A percentile compares a stretch with the other conserved stretches of the same genome.
Conservation (phyloP, 2,888 invertebrate species). For the Hedychridium roseum region DNA sequence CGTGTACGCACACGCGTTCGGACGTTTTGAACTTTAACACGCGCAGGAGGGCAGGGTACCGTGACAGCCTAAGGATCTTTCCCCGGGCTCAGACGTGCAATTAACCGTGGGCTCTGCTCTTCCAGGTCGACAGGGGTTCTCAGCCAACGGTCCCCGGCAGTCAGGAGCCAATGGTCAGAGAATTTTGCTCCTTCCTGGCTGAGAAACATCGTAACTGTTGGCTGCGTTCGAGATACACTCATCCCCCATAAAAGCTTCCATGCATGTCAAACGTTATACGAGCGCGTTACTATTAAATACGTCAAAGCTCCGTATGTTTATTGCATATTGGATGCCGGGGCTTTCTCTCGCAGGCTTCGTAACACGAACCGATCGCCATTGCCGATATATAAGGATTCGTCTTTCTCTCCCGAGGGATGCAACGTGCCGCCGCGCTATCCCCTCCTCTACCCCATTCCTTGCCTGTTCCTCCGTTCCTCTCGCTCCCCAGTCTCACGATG, state of each 20-base stretch:
- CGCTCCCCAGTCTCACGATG: no score
- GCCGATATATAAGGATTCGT: no score
- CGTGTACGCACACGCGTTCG: no score
- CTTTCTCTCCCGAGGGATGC: no score
- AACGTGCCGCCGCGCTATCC: no score
- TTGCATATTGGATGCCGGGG: conserved; percentile 60
- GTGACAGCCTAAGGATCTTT: conserved; percentile 53
- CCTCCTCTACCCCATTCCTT: no score
- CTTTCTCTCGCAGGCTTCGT: conserved; percentile 1
- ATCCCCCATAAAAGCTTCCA: conserved; percentile 56
- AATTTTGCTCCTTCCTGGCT: conserved; percentile 6
- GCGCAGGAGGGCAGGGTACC: no score
- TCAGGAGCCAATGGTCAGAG: conserved; percentile 7
- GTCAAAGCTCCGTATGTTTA: conserved; percentile 61
- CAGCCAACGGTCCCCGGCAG: conserved; percentile 6
- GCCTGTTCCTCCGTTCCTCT: no score
- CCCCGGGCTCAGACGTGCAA: conserved; percentile 59
- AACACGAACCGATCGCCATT: conserved; percentile 9
- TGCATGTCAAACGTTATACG: conserved; percentile 62
- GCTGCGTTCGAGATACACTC: conserved; percentile 37
- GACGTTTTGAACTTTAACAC: no score
- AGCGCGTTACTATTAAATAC: conserved; percentile 63
- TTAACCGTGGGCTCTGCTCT: conserved; percentile 58
- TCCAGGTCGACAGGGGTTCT: conserved; percentile 23
- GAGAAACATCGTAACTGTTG: conserved; percentile 18